Percentiles rank a stretch among this genome's conserved stretches.
Conservation (phyloP, 2,888 invertebrate genomes). For the Gonocerus acuteangulatus region DNA sequence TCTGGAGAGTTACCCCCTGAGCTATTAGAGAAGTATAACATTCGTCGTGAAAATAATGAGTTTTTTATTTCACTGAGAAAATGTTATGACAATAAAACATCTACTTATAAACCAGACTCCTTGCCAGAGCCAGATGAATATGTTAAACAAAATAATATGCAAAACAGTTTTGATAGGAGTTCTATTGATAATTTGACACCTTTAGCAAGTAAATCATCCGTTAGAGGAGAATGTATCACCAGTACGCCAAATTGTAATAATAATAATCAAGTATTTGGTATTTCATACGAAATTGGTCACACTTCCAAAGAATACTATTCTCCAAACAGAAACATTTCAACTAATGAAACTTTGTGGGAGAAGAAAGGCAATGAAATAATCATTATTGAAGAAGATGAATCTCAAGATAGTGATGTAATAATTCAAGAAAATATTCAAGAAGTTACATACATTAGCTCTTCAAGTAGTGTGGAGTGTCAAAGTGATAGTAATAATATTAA, state of each 20-base stretch:
- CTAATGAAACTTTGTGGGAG: background rate
- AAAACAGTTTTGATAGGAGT: background rate
- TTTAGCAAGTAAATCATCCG: background rate
- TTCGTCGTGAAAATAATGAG: constrained; percentile 1
- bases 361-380: no score
- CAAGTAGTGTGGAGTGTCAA: background rate
- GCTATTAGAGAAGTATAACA: constrained; percentile 27
- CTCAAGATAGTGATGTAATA: constrained; percentile 3
- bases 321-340: background rate
- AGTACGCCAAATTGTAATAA: no score
- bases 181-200: background rate
- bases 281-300: background rate
- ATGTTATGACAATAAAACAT: no score
- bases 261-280: background rate
- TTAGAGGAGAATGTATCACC: no score
- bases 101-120: no score
- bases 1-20: constrained; percentile 27
- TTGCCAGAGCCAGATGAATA: background rate
- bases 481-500: background rate
- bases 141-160: background rate
- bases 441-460: background rate
- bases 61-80: constrained; percentile 6
- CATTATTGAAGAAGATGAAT: background rate
- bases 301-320: background rate
- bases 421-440: background rate